A percentile compares a stretch with the other conserved stretches of the same genome.
These are phyloP conservation scores for Eumaeus atala DNA, from an alignment of 1,140 invertebrate genomes.

Conservation along the genomic window DNA sequence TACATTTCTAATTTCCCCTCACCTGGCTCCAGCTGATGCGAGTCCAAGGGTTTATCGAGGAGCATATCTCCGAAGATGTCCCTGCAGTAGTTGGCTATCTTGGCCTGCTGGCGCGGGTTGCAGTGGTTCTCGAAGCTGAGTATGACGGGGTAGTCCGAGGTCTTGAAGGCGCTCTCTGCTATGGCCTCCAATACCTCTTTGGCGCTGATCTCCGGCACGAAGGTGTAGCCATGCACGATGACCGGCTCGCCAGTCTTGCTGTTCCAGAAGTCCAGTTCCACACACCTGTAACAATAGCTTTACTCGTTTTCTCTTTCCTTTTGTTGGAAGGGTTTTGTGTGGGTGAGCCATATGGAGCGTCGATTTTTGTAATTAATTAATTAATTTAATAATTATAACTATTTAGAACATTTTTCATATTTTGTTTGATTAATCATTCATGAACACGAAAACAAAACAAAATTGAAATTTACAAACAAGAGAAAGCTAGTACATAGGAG, in stretches of 20 bases:
- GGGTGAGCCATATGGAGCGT: too few relatives aligned
- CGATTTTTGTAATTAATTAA: too few relatives aligned
- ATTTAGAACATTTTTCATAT: too few relatives aligned
- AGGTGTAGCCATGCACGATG: slow-evolving; percentile 98
- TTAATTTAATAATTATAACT: too few relatives aligned
- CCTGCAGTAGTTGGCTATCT: slow-evolving; percentile 96
- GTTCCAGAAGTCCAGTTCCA: slow-evolving; percentile 99
- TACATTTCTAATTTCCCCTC: slow-evolving; percentile 18
- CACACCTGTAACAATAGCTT: slow-evolving; percentile 77
- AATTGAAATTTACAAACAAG: too few relatives aligned
- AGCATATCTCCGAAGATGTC: slow-evolving; percentile 97
- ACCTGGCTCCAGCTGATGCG: slow-evolving; percentile 84
- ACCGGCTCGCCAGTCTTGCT: slow-evolving; percentile 94
- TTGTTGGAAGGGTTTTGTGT: too few relatives aligned
- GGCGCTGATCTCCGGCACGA: slow-evolving; percentile 95
- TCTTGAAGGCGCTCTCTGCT: slow-evolving; percentile 98
- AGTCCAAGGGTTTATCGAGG: slow-evolving; percentile 90
- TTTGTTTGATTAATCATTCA: too few relatives aligned
- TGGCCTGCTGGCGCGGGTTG: slow-evolving; percentile 95
- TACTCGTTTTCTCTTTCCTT: not conserved
- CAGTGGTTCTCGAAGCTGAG: slow-evolving; percentile 99
- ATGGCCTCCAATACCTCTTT: slow-evolving; percentile 98
- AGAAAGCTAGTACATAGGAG: too few relatives aligned
- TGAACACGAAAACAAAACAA: too few relatives aligned
- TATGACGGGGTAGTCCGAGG: slow-evolving; percentile 94